phyloP scores from a whole-genome alignment of 2,888 invertebrate species.

The Epistrophe grossulariae region DNA sequence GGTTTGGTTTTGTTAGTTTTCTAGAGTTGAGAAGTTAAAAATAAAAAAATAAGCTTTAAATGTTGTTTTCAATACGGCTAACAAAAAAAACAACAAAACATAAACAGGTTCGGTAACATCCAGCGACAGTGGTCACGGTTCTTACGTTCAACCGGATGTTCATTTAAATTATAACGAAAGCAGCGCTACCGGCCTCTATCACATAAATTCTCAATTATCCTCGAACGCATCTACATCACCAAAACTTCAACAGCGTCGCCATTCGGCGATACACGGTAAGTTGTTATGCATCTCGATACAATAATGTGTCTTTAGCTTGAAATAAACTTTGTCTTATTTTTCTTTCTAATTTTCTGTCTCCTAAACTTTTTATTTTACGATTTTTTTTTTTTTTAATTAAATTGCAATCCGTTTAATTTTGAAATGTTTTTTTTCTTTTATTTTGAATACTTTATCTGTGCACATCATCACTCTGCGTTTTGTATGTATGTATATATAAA shows the following conservation, averaged over 20 bases:
- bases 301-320: conserved; percentile 11
- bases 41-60: not conserved
- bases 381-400: conserved; percentile 8
- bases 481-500: conserved; percentile 38
- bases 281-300: conserved; percentile 49
- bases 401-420: conserved; percentile 36
- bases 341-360: conserved; percentile 19
- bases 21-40: not conserved
- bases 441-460: conserved; percentile 60
- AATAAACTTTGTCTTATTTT: conserved; percentile 2
- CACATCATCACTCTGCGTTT: conserved; percentile 80
- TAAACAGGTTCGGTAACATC: conserved; percentile 93
- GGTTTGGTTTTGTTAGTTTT: not conserved
- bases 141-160: conserved; percentile 86
- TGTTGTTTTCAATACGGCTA: conserved; percentile 38
- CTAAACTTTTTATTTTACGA: not conserved
- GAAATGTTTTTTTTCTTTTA: conserved; percentile 27
- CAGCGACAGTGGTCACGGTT: conserved; percentile 95
- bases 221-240: conserved; percentile 84
- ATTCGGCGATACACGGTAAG: conserved; percentile 85
- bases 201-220: conserved; percentile 78
- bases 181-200: conserved; percentile 78
- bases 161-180: conserved; percentile 78
- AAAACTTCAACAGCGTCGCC: conserved; percentile 83
- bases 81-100: conserved; percentile 62